Conservation (phyloP, 1,140 invertebrate genomes). For the Galendromus occidentalis region DNA sequence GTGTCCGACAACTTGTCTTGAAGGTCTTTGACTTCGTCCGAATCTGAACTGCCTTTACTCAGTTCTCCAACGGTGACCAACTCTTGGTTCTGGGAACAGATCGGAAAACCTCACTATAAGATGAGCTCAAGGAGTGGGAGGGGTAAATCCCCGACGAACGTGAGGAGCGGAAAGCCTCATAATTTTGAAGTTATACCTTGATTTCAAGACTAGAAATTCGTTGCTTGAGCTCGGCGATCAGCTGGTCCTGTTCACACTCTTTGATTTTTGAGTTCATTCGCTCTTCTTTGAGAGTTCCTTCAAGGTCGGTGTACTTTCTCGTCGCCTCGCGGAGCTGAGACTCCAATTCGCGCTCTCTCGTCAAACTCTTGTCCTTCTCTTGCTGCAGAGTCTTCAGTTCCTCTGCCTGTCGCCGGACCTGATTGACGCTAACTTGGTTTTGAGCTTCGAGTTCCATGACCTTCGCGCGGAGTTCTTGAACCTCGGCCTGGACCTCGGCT, state of each 20-base stretch:
- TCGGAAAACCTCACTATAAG: too few relatives aligned
- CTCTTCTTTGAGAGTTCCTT: constrained; percentile 67
- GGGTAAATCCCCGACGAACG: too few relatives aligned
- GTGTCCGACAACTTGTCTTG: constrained; percentile 74
- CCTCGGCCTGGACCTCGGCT: constrained; percentile 72
- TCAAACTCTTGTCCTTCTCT: constrained; percentile 45
- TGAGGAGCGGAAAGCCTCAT: too few relatives aligned
- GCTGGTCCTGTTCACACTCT: constrained; percentile 79
- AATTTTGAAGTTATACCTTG: constrained; percentile 54
- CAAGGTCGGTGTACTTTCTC: constrained; percentile 64
- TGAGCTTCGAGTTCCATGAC: constrained; percentile 96
- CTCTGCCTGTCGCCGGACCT: constrained; percentile 76
- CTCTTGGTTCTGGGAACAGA: constrained; percentile 56
- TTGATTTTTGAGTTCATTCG: constrained; percentile 79
- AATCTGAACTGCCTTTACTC: constrained; percentile 51
- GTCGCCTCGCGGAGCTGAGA: constrained; percentile 61
- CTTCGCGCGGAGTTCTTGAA: constrained; percentile 81
- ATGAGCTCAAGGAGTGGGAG: too few relatives aligned
- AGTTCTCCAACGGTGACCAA: constrained; percentile 70
- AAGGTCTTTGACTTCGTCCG: constrained; percentile 48
- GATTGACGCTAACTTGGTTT: constrained; percentile 83
- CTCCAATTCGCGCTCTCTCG: constrained; percentile 49
- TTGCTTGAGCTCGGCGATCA: constrained; percentile 78
- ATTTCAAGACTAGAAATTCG: constrained; percentile 81
- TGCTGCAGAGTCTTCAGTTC: constrained; percentile 63